Evolutionary conservation across 2,888 invertebrate species (phyloP), one percentile per base, ranked within the genome.

Genomic region (Busseola fusca): DNA sequence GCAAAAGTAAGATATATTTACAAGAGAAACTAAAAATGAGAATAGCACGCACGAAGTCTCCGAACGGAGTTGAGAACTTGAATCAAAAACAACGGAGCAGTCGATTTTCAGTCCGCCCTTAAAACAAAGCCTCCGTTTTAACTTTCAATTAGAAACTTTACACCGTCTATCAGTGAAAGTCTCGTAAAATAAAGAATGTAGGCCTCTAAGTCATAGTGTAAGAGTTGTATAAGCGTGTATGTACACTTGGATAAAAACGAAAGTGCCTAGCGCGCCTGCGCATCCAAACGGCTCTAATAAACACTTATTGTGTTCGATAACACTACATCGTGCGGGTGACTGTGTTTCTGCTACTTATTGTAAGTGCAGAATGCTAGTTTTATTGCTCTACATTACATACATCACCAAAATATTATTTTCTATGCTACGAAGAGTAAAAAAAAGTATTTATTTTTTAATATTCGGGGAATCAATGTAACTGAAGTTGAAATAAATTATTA

Each of bases 221-320:
- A 75, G 60, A 64, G 52, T 81, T 81, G 73, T 76, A 83, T 73
- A 74, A 82, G 78, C 72, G 70, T 52, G 42, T 59, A 60, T 16
- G 42, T 69, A 73, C 76, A 76, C 69, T 73, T 67, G 72, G 68
- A 76, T 76, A 75, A 81, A 85, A 84, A 82, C 80, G 86, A 84
- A 85, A 85, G 86, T 84, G 71, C 69, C 66, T 72, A 71, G 63
- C 78, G 77, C 72, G 83, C 75, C 54, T 76, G 81, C 84, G 84
- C 86, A 85, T 85, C 80, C 77, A 74, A 85, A 85, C 73, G 80
- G 79, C 65, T 72, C 75, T 72, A 75, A 65, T 65, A 72, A 72
- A 76, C 72, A 81, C 76, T 74, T 79, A 74, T 73, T 78, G 72
- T 74, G 74, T 80, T 71, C 78, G 66, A 83, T 83, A 66, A 58